phyloP scores from a whole-genome alignment of 1,140 invertebrate genomes.

The Rhyacophila brunnea region DNA sequence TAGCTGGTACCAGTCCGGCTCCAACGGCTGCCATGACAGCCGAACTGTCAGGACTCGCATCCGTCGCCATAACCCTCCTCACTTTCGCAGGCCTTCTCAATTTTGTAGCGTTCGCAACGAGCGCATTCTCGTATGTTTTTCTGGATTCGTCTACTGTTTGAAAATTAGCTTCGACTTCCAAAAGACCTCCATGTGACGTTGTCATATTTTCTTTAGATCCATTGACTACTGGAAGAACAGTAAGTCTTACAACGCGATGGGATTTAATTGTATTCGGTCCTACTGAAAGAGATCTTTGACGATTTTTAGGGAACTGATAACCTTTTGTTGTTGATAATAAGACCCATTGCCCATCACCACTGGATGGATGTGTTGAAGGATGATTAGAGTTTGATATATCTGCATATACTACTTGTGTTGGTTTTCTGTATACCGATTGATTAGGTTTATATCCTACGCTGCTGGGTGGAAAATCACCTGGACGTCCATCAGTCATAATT shows the following conservation, averaged over 20 bases:
- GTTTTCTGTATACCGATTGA: constrained; percentile 46
- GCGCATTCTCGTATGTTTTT: constrained; percentile 8
- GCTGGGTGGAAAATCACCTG: constrained; percentile 63
- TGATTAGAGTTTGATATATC: constrained; percentile 42
- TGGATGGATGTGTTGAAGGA: constrained; percentile 57
- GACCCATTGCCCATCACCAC: constrained; percentile 73
- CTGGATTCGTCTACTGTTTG: constrained; percentile 64
- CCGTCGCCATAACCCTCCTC: constrained; percentile 42
- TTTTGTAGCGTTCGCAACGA: constrained; percentile 14
- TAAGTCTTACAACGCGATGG: constrained; percentile 63
- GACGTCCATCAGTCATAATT: constrained; percentile 67
- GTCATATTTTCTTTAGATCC: constrained; percentile 64
- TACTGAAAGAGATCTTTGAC: constrained; percentile 47
- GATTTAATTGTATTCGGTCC: constrained; percentile 42
- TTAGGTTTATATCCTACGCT: constrained; percentile 3
- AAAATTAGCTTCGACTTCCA: constrained; percentile 72
- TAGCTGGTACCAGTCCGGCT: constrained; percentile 74
- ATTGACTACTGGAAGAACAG: constrained; percentile 64
- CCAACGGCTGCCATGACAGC: constrained; percentile 70
- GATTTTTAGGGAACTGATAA: constrained; percentile 57
- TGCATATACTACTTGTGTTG: constrained; percentile 48
- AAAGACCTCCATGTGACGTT: constrained; percentile 70
- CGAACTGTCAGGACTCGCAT: constrained; percentile 50
- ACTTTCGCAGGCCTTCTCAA: constrained; percentile 38
- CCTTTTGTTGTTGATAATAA: constrained; percentile 74